Evolutionary conservation across 2,797 vertebrate species (phyloP), one percentile per base, ranked within the genome.

Genomic region (Molossus molossus): DNA sequence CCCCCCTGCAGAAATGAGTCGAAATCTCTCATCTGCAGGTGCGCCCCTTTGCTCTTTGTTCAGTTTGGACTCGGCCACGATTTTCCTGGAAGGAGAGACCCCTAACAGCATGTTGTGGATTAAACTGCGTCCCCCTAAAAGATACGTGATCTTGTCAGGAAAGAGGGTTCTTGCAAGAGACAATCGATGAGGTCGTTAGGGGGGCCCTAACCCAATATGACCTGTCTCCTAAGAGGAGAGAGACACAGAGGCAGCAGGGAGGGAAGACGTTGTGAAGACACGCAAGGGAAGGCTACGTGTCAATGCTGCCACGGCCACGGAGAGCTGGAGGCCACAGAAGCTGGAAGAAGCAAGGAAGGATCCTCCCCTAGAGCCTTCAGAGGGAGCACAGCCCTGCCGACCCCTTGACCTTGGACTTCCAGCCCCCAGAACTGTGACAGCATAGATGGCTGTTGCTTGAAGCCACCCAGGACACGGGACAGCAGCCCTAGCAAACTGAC

Each of bases 241-340:
- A 48, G 62, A 11, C 0, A 1, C 14, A 1, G 12, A 48, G 55
- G 13, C 12, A 9, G 23, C 45, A 18, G 4, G 14, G 29, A 67
- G 53, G 58, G 55, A 76, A 65, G 65, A 8, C 3, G 1, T 0
- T 5, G 40, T 10, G n/a, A 60, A 53, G 77, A 70, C n/a, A 9
- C 40, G 4, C 3, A 11, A 3, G 40, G 53, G 25, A 9, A 60
- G 69, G 18, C 25, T 40, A 2, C 0, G 5, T 2, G 33, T 18
- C 55, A 12, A 50, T 0, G 21, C 14, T 1, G 76, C 60, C 92
- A 33, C 48, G 60, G 85, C 81, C 40, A 29, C 5, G 69, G 45
- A 3, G 0, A 11, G 18, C 67, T 14, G 4, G 45, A 20, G 2
- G 11, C 67, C 8, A 0, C 14, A 6, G 37, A 50, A 37, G 81